Evolutionary conservation across 2,888 invertebrate species (phyloP), one percentile per base, ranked within the genome.

Genomic region (Seladonia tumulorum): DNA sequence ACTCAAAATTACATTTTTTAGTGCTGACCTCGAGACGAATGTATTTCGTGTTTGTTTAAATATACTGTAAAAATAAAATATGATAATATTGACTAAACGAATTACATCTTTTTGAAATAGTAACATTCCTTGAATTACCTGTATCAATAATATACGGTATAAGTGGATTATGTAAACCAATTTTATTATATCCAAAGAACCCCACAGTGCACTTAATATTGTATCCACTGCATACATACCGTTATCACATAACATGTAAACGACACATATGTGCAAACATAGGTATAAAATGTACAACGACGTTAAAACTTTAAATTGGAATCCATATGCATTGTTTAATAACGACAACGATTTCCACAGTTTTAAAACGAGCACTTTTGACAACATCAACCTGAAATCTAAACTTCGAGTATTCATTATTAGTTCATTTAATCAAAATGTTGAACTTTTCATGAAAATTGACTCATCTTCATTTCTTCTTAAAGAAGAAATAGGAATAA

Each of bases 381-480:
- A 49, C 22, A 87, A 49, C 29, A 68, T 82, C 39, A 75, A 75
- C 53, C 87, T 87, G 42, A 60, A 87, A 84, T 12, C 87, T 87
- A 66, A 80, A 76, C 14, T 45, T 68, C 1, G 70, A 29, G 1
- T 35, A 35, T 14, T 66, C 16, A 76, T 7, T 25, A 60, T 22
- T 8, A 7, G 22, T 22, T 53, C 2, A 22, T 22, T 53, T 53
- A 53, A 53, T 53, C 18, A 18, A 49, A 7, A 18, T 49, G 14
- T 22, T 2, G 18, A 49, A 49, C 7, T 49, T 18, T 53, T 8
- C 22, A 53, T 53, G 53, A 1, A 53, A 53, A 18, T 53, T 53
- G 2, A 53, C 2, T 22, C 22, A 7, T 53, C 1, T 22, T 53
- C 22, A n/a, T n/a, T n/a, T n/a, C n/a, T n/a, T n/a, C 47, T 49